Evolutionary conservation across 2,888 invertebrate species (phyloP).

Genomic region (Tipula lateralis): DNA sequence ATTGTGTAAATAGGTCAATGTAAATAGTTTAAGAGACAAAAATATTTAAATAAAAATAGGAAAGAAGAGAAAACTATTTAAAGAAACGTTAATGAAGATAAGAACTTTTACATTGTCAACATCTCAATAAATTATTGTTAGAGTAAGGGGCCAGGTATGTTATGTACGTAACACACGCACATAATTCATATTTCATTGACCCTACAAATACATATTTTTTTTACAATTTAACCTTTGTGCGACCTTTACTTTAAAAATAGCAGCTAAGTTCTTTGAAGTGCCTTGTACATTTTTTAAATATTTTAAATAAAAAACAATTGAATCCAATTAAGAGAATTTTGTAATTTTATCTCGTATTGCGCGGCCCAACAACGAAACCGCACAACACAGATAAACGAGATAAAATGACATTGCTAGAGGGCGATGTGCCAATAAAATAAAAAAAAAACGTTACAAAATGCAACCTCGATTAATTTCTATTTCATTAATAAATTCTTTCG

Average conservation of each 20-base stretch:
- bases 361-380: not conserved
- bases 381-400: not conserved
- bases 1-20: not conserved
- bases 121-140: not conserved
- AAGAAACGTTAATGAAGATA: not conserved
- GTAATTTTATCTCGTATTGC: not conserved
- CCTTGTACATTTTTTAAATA: not conserved
- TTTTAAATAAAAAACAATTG: not conserved
- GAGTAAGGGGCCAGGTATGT: not conserved
- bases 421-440: not conserved
- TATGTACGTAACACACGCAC: not conserved
- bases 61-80: not conserved
- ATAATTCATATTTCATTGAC: not conserved
- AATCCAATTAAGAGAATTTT: not conserved
- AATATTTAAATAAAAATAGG: not conserved
- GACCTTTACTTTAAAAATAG: not conserved
- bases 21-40: not conserved
- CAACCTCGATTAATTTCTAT: not conserved
- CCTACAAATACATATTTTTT: not conserved
- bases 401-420: not conserved
- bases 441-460: not conserved
- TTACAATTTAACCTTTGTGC: not conserved
- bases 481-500: not conserved
- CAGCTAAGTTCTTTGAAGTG: not conserved
- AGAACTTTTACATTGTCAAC: not conserved